Base-by-base conservation (phyloP, 2,888 invertebrate species). In the Melanophora roralis region DNA sequence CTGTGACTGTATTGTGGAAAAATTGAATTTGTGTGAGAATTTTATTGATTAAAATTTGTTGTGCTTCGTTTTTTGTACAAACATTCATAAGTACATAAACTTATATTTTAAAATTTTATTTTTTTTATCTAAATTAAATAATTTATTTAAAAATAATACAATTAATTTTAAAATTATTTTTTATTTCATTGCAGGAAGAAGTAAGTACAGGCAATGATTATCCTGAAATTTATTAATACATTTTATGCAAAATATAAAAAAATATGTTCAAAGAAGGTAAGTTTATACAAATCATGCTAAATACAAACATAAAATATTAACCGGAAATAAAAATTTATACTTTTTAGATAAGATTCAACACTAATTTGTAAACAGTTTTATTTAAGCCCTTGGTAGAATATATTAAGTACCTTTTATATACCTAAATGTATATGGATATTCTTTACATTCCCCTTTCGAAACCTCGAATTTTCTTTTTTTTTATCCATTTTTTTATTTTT, bases 181-280 rank as follows among this genome's bases (percentile, higher is more conserved):
- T 81, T 57, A 79, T 59, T 88, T 87, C 85, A 59, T 90, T 90
- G 36, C 89, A 90, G 89, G 89, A 85, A 85, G 89, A 89, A 90
- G 89, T 90, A 88, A 90, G 89, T 90, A 87, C 47, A 19, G 45
- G 5, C 36, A 7, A 21, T 34, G 27, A 27, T 27, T n/a, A 36
- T 4, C 9, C 5, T 14, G 19, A 36, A 12, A 11, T 1, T 40
- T 51, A 51, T 14, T 40, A n/a, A n/a, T n/a, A n/a, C n/a, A 9
- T 65, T 40, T 53, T 12, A 27, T 27, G 6, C 6, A 27, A 27
- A 27, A 27, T 5, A 3, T 27, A 6, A 6, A 5, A 27, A 27
- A 27, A 27, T 6, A 5, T 27, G 3, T 27, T 27, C 27, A 12
- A 23, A 23, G 16, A 1, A 21, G 64, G 64, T 64, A 49, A 64